Conservation (phyloP, 2,113 vertebrate genomes). For the Capreolus pygargus region DNA sequence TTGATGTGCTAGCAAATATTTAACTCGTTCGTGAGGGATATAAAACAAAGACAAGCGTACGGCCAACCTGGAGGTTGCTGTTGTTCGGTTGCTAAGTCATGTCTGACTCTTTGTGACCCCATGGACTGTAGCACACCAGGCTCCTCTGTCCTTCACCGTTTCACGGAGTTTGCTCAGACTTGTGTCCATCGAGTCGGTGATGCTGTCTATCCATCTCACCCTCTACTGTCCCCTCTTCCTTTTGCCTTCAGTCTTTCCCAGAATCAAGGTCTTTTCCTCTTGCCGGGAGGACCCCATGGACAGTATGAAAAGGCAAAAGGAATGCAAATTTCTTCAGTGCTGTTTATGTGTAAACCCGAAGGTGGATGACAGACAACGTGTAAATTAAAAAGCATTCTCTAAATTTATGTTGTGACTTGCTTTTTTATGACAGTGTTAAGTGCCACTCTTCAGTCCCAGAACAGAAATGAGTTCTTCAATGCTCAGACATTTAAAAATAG, state of each 20-base stretch:
- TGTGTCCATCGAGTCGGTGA: neutral
- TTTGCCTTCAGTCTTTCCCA: neutral
- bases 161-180: neutral
- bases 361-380: fast-evolving
- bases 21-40: fast-evolving
- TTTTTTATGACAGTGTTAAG: neutral
- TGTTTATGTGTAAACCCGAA: fast-evolving
- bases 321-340: fast-evolving
- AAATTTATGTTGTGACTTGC: neutral
- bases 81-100: fast-evolving
- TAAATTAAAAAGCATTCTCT: neutral
- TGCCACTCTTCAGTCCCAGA: neutral
- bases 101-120: neutral
- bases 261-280: neutral
- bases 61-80: neutral
- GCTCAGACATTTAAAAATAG: neutral
- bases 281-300: neutral
- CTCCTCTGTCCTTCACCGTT: neutral
- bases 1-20: fast-evolving
- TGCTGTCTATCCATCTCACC: neutral
- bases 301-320: neutral
- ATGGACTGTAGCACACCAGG: neutral
- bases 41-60: neutral
- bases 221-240: neutral
- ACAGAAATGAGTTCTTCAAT: neutral